Conservation (phyloP, 2,888 invertebrate species). For the Acanthopleura granulata region DNA sequence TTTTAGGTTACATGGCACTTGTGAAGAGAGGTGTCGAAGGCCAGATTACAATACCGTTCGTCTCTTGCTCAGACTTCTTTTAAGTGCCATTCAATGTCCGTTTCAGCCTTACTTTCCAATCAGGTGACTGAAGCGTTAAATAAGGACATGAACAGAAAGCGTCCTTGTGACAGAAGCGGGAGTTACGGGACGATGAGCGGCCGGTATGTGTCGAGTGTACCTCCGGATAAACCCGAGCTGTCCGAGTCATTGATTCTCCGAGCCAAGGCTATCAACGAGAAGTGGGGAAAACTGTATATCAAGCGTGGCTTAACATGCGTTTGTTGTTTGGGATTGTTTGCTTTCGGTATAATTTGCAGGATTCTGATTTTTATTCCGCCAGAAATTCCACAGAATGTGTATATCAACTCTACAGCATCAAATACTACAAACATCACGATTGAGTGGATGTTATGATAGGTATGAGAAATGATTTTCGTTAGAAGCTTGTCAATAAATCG, state of each 20-base stretch:
- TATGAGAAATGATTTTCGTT: too few species aligned
- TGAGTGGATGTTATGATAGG: too few species aligned
- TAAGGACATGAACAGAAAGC: not conserved
- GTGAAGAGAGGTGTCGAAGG: too few species aligned
- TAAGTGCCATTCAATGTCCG: not conserved
- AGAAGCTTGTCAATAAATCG: too few species aligned
- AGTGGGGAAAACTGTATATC: not conserved
- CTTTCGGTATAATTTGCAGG: slow-evolving; percentile 5
- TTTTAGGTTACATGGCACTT: too few species aligned
- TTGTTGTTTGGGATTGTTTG: slow-evolving; percentile 6
- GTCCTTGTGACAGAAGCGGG: not conserved
- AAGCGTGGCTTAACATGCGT: not conserved
- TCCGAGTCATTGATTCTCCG: not conserved
- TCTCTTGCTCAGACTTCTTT: not conserved
- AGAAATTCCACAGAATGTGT: too few species aligned
- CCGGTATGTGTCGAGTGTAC: not conserved
- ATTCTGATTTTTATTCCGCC: slow-evolving; percentile 1
- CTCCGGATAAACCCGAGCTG: not conserved
- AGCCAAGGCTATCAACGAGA: not conserved
- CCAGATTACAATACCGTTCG: too few species aligned
- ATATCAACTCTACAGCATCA: too few species aligned
- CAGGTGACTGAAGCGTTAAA: not conserved
- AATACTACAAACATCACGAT: too few species aligned
- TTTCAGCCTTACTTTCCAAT: not conserved
- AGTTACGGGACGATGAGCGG: not conserved